These are phyloP conservation scores for Xestoiulus laeticollis DNA, from an alignment of 2,888 invertebrate species.

Conservation along the genomic window DNA sequence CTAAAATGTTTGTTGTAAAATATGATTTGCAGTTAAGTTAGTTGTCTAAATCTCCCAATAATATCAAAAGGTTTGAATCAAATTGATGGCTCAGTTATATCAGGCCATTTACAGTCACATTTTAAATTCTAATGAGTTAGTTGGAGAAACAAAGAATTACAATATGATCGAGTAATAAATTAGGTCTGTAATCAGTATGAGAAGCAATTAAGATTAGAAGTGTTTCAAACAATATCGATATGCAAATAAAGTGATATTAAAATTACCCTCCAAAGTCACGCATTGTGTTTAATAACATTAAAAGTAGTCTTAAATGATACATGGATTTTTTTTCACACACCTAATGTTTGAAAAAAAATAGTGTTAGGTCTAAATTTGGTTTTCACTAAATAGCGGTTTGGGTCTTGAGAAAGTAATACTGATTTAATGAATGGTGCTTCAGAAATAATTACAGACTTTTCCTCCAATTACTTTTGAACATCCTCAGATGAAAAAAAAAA, in stretches of 20 bases:
- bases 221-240: conserved; percentile 11
- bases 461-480: conserved; percentile 38
- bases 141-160: background rate
- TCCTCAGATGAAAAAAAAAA: background rate
- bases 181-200: background rate
- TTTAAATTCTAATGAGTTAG: background rate
- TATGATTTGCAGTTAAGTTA: too few relatives aligned
- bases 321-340: background rate
- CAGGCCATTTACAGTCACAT: background rate
- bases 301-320: background rate
- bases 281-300: background rate
- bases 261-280: conserved; percentile 22
- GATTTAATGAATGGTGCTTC: conserved; percentile 45
- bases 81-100: background rate
- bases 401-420: conserved; percentile 35
- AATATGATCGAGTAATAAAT: background rate
- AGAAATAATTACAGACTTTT: conserved; percentile 44
- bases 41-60: too few relatives aligned
- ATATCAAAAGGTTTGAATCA: too few relatives aligned
- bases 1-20: too few relatives aligned
- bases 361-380: background rate
- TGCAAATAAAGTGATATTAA: background rate
- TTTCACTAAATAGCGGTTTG: conserved; percentile 30
- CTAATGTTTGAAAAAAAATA: background rate
- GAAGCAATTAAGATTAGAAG: conserved; percentile 14